Percentiles rank a stretch among this genome's conserved stretches.
phyloP scores from a whole-genome alignment of 1,140 invertebrate species.

The Meloidogyne hapla region DNA sequence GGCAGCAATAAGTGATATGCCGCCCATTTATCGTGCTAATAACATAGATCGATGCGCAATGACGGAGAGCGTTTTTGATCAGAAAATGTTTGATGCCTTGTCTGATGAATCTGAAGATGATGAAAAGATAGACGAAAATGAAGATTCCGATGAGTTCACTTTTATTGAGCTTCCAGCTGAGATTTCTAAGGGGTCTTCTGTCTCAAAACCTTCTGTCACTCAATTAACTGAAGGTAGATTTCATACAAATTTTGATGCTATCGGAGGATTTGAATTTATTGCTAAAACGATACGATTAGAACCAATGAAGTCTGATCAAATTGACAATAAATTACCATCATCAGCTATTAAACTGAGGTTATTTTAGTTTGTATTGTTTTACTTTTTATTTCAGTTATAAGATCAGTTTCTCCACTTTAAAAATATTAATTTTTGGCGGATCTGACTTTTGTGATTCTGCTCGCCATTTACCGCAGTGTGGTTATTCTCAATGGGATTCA shows the following conservation, averaged over 20 bases:
- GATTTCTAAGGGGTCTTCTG: background rate
- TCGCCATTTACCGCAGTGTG: conserved; percentile 28
- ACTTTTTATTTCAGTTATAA: background rate
- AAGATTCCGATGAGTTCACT: conserved; percentile 21
- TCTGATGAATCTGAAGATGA: background rate
- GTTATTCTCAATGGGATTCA: conserved; percentile 47
- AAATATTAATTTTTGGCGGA: conserved; percentile 48
- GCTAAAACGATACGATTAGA: background rate
- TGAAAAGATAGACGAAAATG: conserved; percentile 3
- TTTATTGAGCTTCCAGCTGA: background rate
- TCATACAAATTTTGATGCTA: conserved; percentile 18
- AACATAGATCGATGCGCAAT: background rate
- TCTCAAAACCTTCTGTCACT: background rate
- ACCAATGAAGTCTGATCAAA: background rate
- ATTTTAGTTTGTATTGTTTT: background rate
- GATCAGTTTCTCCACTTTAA: conserved; percentile 41
- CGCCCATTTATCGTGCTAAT: background rate
- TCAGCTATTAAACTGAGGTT: background rate
- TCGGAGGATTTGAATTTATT: background rate
- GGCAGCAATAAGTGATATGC: conserved; percentile 29
- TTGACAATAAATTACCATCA: background rate
- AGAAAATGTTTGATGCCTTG: background rate
- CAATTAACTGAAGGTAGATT: background rate
- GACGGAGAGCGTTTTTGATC: background rate
- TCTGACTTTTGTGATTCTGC: conserved; percentile 51